Percentiles rank a stretch among this genome's conserved stretches.
Conservation (phyloP, 2,797 vertebrate genomes). For the Lepus oiostolus region DNA sequence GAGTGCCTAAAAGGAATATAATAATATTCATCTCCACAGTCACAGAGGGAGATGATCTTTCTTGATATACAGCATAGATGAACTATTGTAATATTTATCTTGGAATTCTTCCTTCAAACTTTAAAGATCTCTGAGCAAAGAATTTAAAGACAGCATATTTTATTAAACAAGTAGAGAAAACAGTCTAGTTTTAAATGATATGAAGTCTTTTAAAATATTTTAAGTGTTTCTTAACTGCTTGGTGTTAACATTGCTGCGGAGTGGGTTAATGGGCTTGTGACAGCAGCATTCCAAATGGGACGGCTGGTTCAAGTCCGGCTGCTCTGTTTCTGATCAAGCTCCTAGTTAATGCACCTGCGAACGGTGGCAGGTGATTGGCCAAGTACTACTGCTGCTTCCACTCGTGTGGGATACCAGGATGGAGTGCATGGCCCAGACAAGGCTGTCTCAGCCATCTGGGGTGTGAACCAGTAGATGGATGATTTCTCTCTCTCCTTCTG, state of each 20-base stretch:
- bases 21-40: constrained; percentile 64
- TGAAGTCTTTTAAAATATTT: neutral
- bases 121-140: constrained; percentile 38
- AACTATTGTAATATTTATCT: constrained; percentile 65
- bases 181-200: neutral
- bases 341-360: neutral
- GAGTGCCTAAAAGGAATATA: constrained; percentile 58
- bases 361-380: too few species aligned
- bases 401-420: too few species aligned
- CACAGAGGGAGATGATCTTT: constrained; percentile 67
- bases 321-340: too few species aligned
- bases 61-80: constrained; percentile 21
- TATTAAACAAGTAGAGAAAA: constrained; percentile 44
- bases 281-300: too few species aligned
- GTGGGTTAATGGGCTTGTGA: too few species aligned
- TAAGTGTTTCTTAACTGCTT: neutral
- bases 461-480: too few species aligned
- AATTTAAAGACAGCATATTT: constrained; percentile 37
- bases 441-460: too few species aligned
- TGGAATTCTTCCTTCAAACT: constrained; percentile 21
- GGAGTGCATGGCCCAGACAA: too few species aligned
- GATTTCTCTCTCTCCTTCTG: too few species aligned
- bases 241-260: too few species aligned
- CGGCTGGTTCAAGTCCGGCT: too few species aligned
- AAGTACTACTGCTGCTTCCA: neutral